Evolutionary conservation across 2,113 vertebrate species (phyloP).

Genomic region (Hylia prasina): DNA sequence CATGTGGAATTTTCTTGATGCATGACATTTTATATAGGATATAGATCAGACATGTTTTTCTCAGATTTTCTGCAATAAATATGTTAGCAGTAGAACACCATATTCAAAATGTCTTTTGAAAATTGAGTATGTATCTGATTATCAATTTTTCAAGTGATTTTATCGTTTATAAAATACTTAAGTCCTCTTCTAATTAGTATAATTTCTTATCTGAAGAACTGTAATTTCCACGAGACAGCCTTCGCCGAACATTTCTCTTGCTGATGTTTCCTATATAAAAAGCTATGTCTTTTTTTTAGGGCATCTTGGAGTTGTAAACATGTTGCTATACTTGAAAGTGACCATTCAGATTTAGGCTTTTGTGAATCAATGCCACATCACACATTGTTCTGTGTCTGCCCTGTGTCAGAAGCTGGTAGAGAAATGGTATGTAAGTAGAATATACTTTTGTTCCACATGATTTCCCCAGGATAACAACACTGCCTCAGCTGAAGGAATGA

Average conservation of each 20-base stretch:
- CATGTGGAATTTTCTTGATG: slow-evolving; percentile 31
- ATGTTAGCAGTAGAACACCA: neutral
- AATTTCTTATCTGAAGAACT: slow-evolving; percentile 1
- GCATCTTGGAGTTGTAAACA: neutral
- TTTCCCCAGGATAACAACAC: neutral
- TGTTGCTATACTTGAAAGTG: neutral
- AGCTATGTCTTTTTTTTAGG: neutral
- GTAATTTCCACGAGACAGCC: neutral
- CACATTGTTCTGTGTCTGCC: neutral
- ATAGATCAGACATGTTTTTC: slow-evolving; percentile 5
- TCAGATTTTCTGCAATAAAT: neutral
- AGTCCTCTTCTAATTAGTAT: slow-evolving; percentile 3
- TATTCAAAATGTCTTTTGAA: neutral
- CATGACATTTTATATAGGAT: slow-evolving; percentile 12
- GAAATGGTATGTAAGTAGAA: neutral
- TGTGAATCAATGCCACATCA: neutral
- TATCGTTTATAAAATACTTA: neutral
- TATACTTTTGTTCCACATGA: neutral
- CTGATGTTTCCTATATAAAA: neutral
- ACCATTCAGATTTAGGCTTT: neutral
- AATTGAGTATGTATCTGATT: neutral
- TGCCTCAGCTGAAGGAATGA: neutral
- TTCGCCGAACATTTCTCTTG: neutral
- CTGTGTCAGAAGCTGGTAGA: neutral
- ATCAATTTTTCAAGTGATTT: neutral